phyloP scores from a whole-genome alignment of 1,140 invertebrate genomes.

The Chrysopa pallens region DNA sequence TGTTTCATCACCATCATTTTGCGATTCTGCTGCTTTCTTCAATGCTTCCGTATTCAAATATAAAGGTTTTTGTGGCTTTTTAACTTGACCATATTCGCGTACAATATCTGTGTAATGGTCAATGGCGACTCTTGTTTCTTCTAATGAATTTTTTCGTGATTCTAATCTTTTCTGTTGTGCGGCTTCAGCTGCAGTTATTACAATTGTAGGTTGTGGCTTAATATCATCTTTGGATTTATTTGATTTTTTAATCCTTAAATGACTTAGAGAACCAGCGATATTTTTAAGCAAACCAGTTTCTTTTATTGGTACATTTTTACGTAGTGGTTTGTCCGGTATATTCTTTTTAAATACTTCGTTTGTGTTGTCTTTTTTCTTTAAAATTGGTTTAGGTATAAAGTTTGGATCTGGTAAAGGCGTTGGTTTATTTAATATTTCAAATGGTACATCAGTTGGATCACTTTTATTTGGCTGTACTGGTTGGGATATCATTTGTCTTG shows the following conservation, averaged over 20 bases:
- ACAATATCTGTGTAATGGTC: constrained; percentile 69
- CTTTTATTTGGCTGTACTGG: constrained; percentile 13
- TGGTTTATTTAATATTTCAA: constrained; percentile 32
- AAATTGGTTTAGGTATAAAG: constrained; percentile 53
- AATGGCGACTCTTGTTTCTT: constrained; percentile 47
- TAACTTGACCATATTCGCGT: constrained; percentile 37
- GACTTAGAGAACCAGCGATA: not conserved
- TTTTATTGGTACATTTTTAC: constrained; percentile 2
- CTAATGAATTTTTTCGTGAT: constrained; percentile 19
- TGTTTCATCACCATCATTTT: constrained; percentile 9
- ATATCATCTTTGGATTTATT: not conserved
- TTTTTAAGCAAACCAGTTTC: not conserved
- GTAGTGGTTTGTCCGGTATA: constrained; percentile 14
- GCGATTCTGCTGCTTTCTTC: constrained; percentile 32
- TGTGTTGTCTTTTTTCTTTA: constrained; percentile 31
- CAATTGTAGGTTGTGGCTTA: constrained; percentile 1
- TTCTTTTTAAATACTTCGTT: constrained; percentile 1
- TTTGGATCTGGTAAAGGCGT: constrained; percentile 36
- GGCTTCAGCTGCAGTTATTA: constrained; percentile 11
- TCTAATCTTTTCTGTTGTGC: constrained; percentile 17
- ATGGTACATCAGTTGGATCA: constrained; percentile 27
- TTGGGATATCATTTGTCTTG: constrained; percentile 19
- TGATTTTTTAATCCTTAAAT: constrained; percentile 7
- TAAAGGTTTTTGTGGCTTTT: constrained; percentile 29
- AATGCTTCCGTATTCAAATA: constrained; percentile 43